phyloP scores from a whole-genome alignment of 2,888 invertebrate genomes.

The Ernsta delagoae region DNA sequence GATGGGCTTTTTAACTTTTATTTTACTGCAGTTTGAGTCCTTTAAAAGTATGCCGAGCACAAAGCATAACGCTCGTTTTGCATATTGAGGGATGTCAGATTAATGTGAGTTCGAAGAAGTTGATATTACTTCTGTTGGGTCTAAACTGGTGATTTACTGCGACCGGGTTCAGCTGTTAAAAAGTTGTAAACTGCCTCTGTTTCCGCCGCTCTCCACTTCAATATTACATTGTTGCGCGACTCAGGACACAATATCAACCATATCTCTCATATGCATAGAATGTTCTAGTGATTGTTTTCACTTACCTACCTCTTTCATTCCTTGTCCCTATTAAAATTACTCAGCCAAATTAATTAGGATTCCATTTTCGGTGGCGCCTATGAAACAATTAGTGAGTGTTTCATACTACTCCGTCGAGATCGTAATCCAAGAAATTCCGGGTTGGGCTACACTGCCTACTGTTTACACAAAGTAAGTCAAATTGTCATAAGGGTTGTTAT shows the following conservation, averaged over 20 bases:
- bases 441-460: too few relatives aligned
- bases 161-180: slow-evolving; percentile 75
- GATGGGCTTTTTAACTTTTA: slow-evolving; percentile 58
- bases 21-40: slow-evolving; percentile 56
- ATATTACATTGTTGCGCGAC: slow-evolving; percentile 21
- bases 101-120: slow-evolving; percentile 83
- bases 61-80: slow-evolving; percentile 65
- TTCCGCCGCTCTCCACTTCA: slow-evolving; percentile 65
- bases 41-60: slow-evolving; percentile 49
- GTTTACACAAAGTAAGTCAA: too few relatives aligned
- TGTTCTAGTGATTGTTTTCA: too few relatives aligned
- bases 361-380: too few relatives aligned
- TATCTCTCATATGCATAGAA: too few relatives aligned
- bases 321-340: too few relatives aligned
- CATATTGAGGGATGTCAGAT: slow-evolving; percentile 79
- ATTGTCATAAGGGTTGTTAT: too few relatives aligned
- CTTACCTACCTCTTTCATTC: too few relatives aligned
- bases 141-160: slow-evolving; percentile 80
- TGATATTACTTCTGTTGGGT: slow-evolving; percentile 81
- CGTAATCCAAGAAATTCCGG: too few relatives aligned
- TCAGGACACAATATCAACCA: not conserved
- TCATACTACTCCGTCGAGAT: too few relatives aligned
- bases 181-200: slow-evolving; percentile 82
- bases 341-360: too few relatives aligned
- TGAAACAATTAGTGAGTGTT: too few relatives aligned